Evolutionary conservation across 2,888 invertebrate genomes (phyloP).

Genomic region (Drosophila sordidapex): DNA sequence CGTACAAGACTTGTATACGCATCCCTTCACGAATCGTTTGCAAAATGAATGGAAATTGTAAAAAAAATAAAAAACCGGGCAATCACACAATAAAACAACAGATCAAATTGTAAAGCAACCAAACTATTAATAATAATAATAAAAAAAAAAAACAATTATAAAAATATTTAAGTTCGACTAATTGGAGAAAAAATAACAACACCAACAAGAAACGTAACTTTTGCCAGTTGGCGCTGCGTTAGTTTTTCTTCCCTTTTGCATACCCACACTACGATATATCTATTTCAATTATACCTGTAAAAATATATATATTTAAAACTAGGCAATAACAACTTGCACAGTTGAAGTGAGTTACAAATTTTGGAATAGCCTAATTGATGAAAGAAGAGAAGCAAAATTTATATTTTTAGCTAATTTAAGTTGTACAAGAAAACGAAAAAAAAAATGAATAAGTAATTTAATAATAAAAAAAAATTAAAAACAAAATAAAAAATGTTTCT

Average conservation of each 20-base stretch:
- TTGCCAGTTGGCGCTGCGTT: conserved; percentile 40
- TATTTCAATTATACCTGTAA: conserved; percentile 43
- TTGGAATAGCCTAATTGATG: conserved; percentile 47
- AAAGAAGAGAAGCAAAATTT: conserved; percentile 35
- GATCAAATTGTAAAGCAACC: conserved; percentile 26
- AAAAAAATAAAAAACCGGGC: conserved; percentile 14
- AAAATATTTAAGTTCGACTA: conserved; percentile 10
- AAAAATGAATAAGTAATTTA: conserved; percentile 37
- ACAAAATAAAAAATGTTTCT: conserved; percentile 4
- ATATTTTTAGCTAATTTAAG: conserved; percentile 71
- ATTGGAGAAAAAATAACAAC: conserved; percentile 1
- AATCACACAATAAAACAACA: conserved; percentile 4
- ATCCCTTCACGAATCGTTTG: conserved; percentile 41
- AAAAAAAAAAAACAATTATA: conserved; percentile 3
- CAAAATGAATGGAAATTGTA: conserved; percentile 23
- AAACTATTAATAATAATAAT: conserved; percentile 26
- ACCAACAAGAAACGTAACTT: not conserved
- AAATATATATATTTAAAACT: conserved; percentile 33
- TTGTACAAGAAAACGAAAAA: conserved; percentile 47
- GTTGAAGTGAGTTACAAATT: conserved; percentile 56
- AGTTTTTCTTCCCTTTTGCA: conserved; percentile 47
- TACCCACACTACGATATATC: conserved; percentile 31
- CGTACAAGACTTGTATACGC: conserved; percentile 29
- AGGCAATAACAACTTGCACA: conserved; percentile 61
- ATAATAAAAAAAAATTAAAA: conserved; percentile 38